A percentile compares a stretch with the other conserved stretches of the same genome.
These are phyloP conservation scores for Gephyroberyx darwinii DNA, from an alignment of 2,797 vertebrate species.

Conservation along the genomic window DNA sequence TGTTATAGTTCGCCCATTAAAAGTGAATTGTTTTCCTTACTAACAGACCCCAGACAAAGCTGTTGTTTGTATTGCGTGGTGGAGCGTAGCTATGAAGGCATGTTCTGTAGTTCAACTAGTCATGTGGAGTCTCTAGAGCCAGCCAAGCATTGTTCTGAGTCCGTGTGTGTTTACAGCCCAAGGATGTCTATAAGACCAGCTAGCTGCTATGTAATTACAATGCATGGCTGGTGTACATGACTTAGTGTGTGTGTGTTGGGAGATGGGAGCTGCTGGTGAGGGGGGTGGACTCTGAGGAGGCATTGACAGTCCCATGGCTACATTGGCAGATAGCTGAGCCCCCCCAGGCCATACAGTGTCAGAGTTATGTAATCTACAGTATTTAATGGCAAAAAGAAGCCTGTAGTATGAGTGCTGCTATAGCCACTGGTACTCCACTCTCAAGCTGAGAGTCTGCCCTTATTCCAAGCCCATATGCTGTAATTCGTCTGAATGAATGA, in stretches of 20 bases:
- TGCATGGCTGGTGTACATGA: slow-evolving; percentile 44
- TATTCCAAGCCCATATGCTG: slow-evolving; percentile 16
- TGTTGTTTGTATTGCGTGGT: slow-evolving; percentile 39
- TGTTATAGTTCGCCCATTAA: background rate
- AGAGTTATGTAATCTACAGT: slow-evolving; percentile 68
- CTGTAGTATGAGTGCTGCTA: slow-evolving; percentile 32
- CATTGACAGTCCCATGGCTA: slow-evolving; percentile 52
- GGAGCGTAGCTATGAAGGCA: slow-evolving; percentile 40
- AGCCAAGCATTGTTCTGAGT: slow-evolving; percentile 47
- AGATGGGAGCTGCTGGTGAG: slow-evolving; percentile 5
- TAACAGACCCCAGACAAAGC: slow-evolving; percentile 36
- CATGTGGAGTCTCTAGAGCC: slow-evolving; percentile 51
- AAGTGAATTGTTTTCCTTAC: background rate
- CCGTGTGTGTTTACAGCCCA: slow-evolving; percentile 14
- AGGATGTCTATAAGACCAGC: slow-evolving; percentile 39
- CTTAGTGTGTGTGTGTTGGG: slow-evolving; percentile 11
- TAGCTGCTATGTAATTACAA: slow-evolving; percentile 27
- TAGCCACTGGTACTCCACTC: slow-evolving; percentile 8
- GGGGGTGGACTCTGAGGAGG: slow-evolving; percentile 21
- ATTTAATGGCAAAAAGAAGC: slow-evolving; percentile 53
- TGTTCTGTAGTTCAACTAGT: slow-evolving; percentile 42
- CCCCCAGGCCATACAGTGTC: slow-evolving; percentile 58
- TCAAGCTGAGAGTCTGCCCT: slow-evolving; percentile 28
- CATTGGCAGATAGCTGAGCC: slow-evolving; percentile 62
- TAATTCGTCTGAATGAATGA: background rate